Evolutionary conservation across 2,888 invertebrate species (phyloP).

Genomic region (Xestia sexstrigata): DNA sequence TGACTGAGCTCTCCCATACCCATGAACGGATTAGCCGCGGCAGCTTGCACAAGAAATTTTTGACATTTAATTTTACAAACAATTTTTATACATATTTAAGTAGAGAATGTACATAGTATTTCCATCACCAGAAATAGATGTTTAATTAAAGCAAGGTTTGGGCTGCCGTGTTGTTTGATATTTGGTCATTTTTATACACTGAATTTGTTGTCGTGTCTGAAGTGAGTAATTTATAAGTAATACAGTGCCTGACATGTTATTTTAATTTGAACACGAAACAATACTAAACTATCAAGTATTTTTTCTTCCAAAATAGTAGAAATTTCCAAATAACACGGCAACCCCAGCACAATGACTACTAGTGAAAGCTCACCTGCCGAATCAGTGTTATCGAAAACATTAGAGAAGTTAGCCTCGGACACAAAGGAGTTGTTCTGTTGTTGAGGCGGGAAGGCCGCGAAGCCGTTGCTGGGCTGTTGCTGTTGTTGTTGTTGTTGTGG

Average conservation of each 20-base stretch:
- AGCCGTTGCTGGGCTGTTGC: constrained; percentile 77
- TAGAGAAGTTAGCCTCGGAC: constrained; percentile 96
- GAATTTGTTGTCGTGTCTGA: neutral
- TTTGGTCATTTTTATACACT: neutral
- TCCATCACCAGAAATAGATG: constrained; percentile 69
- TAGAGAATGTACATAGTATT: constrained; percentile 46
- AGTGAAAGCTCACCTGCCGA: constrained; percentile 90
- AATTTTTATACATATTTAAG: constrained; percentile 42
- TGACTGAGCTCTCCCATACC: constrained; percentile 90
- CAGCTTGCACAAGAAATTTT: constrained; percentile 86
- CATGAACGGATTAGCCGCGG: constrained; percentile 92
- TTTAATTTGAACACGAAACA: neutral
- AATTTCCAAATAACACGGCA: constrained; percentile 60
- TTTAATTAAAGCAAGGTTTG: constrained; percentile 64
- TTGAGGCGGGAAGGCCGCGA: constrained; percentile 78
- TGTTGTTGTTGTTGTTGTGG: constrained; percentile 73
- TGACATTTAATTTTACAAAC: constrained; percentile 65
- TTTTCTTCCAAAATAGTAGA: constrained; percentile 44
- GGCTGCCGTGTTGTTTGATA: constrained; percentile 62
- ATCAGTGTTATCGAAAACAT: constrained; percentile 95
- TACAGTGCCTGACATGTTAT: neutral
- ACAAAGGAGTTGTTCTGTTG: constrained; percentile 91
- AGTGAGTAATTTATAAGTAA: neutral
- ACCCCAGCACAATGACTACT: constrained; percentile 70
- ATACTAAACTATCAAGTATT: neutral